Evolutionary conservation across 2,888 invertebrate genomes (phyloP), one percentile per base, ranked within the genome.

Genomic region (Ophion ventricosus): DNA sequence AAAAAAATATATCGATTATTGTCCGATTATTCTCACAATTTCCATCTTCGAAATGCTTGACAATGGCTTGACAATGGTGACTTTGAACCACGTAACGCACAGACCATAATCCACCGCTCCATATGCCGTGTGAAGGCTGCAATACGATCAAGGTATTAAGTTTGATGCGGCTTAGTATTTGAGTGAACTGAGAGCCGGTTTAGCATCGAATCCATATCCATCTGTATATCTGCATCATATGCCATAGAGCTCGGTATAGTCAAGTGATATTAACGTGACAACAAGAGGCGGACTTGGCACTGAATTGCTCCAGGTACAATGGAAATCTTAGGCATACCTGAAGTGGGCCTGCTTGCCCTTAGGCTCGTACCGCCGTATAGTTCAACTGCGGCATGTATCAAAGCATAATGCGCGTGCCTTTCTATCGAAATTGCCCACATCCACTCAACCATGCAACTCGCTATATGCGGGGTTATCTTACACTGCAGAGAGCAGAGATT

Each of bases 161-260:
- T 82, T 82, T 61, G 75, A 80, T 78, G 79, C 54, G 57, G 82
- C 79, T 82, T 79, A 84, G 82, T 73, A 81, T 82, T 84, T 84
- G 82, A 82, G 73, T 82, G 79, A 79, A 76, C 67, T 61, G 63
- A 72, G 57, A 76, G 67, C 63, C 29, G 63, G 70, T 72, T 82
- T 73, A 73, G 74, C 70, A 72, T 59, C 20, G 56, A 29, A 56
- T 73, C n/a, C 54, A 26, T 54, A 43, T 25, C 35, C 35, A 66
- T 74, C 72, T 49, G 59, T 69, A 17, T 49, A 49, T 17, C 8
- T 10, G 10, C 63, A 61, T 67, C 57, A 67, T 49, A 64, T 72
- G 40, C 54, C 67, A 25, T 35, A 35, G 54, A 72, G 57, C 56
- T 70, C 43, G 56, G 57, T 11, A 57, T 26, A 77, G 63, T 80